Evolutionary conservation across 2,888 invertebrate species (phyloP).

Genomic region (Diaprepes abbreviatus): DNA sequence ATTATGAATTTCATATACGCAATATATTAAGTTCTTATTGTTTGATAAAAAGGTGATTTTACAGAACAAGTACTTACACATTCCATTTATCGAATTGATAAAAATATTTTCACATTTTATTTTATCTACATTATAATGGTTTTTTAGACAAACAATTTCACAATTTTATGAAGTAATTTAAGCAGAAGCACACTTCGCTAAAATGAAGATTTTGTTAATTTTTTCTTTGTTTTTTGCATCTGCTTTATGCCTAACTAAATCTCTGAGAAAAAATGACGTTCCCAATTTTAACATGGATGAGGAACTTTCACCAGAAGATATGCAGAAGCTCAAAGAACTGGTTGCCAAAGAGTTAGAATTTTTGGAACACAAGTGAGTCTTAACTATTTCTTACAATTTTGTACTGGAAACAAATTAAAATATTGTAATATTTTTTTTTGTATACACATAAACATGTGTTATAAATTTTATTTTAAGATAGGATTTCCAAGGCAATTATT

Average conservation of each 20-base stretch:
- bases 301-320: constrained; percentile 10
- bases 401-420: too few relatives aligned
- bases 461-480: too few relatives aligned
- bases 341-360: constrained; percentile 2
- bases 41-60: too few relatives aligned
- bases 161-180: background rate
- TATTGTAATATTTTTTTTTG: too few relatives aligned
- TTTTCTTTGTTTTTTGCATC: background rate
- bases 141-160: background rate
- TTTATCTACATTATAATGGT: background rate
- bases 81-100: background rate
- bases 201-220: background rate
- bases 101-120: background rate
- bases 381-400: background rate
- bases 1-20: too few relatives aligned
- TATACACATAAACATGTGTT: too few relatives aligned
- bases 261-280: background rate
- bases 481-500: too few relatives aligned
- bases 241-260: background rate
- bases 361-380: background rate
- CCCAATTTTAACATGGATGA: constrained; percentile 24
- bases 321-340: background rate
- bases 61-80: background rate
- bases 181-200: too few relatives aligned
- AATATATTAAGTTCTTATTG: too few relatives aligned